These are phyloP conservation scores for Drosophila koepferae DNA, from an alignment of 2,888 invertebrate species.

Conservation along the genomic window DNA sequence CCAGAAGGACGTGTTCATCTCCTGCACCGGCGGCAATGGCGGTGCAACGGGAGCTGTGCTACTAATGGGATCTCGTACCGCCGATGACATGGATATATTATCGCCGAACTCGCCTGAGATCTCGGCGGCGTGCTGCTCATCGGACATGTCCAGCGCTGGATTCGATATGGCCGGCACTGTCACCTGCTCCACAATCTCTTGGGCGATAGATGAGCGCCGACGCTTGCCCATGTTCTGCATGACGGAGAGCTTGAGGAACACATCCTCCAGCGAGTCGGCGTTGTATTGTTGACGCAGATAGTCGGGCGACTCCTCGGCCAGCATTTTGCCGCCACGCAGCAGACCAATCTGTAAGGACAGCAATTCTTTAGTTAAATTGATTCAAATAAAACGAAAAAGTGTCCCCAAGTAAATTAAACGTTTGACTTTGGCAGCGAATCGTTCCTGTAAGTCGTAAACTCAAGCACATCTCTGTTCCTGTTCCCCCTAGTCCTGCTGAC, in stretches of 20 bases:
- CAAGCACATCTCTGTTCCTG: background rate
- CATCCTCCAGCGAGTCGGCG: conserved; percentile 91
- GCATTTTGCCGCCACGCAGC: conserved; percentile 92
- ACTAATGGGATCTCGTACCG: conserved; percentile 88
- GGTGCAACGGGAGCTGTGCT: conserved; percentile 86
- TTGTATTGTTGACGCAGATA: conserved; percentile 90
- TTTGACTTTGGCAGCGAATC: conserved; percentile 59
- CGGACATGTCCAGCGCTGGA: conserved; percentile 89
- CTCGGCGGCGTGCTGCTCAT: conserved; percentile 89
- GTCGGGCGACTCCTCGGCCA: conserved; percentile 93
- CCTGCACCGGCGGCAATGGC: conserved; percentile 90
- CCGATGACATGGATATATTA: conserved; percentile 92
- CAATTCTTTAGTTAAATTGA: conserved; percentile 54
- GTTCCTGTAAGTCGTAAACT: conserved; percentile 16
- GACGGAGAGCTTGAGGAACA: conserved; percentile 92
- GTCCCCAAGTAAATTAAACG: conserved; percentile 76
- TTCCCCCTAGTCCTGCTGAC: background rate
- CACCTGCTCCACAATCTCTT: conserved; percentile 90
- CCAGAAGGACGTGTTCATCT: conserved; percentile 86
- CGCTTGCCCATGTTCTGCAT: conserved; percentile 93
- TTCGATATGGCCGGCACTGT: conserved; percentile 89
- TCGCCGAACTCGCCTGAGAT: conserved; percentile 95
- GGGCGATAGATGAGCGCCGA: conserved; percentile 91
- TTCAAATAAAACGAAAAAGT: conserved; percentile 54
- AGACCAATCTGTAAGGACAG: conserved; percentile 89